phyloP scores from a whole-genome alignment of 2,888 invertebrate genomes.

The Hetaerina titia region DNA sequence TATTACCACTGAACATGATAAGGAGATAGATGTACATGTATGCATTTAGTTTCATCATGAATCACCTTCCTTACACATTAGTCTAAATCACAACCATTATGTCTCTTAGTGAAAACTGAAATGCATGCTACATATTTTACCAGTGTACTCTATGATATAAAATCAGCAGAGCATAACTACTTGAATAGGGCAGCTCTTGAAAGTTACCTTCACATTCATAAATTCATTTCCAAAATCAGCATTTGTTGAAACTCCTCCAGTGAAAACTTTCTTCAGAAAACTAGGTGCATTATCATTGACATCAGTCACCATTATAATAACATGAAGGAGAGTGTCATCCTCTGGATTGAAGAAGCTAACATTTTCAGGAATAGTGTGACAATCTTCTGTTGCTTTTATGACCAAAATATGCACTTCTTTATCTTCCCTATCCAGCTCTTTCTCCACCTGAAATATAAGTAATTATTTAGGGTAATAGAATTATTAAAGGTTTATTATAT shows the following conservation, averaged over 20 bases:
- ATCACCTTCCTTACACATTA: too few relatives aligned
- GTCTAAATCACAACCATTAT: too few relatives aligned
- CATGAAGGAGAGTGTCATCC: conserved; percentile 85
- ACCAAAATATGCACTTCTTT: conserved; percentile 84
- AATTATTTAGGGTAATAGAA: conserved; percentile 43
- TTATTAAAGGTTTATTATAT: too few relatives aligned
- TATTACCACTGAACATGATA: too few relatives aligned
- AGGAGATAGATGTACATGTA: too few relatives aligned
- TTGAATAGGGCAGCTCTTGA: too few relatives aligned
- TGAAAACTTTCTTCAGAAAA: conserved; percentile 90
- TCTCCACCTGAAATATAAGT: conserved; percentile 77
- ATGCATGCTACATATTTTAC: too few relatives aligned
- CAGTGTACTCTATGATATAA: too few relatives aligned
- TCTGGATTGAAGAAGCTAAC: conserved; percentile 78
- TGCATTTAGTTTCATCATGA: too few relatives aligned
- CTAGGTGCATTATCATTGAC: conserved; percentile 95
- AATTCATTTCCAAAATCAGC: conserved; percentile 94
- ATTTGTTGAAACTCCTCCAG: conserved; percentile 96
- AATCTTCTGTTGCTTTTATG: conserved; percentile 91
- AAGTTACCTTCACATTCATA: conserved; percentile 87
- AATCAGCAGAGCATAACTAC: too few relatives aligned
- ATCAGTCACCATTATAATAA: conserved; percentile 87
- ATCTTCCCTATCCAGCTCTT: conserved; percentile 87
- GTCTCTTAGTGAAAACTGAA: not conserved
- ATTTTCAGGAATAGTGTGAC: conserved; percentile 81